Base-by-base conservation (phyloP, 2,888 invertebrate species). In the Plagodis dolabraria region DNA sequence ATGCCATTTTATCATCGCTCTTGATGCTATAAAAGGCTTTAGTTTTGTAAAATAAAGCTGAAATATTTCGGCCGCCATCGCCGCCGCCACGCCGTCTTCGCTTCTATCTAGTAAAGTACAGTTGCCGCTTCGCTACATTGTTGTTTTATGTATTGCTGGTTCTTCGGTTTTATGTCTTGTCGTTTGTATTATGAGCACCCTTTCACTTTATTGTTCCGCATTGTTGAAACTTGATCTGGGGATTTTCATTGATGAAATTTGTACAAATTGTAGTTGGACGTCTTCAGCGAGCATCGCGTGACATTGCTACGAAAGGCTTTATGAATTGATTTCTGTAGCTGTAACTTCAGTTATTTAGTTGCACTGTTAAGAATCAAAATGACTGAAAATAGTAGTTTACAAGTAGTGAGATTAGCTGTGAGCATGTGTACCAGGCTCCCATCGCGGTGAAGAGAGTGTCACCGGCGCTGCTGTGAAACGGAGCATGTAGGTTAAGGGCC, bases 401-500 rank as follows among this genome's bases (percentile, higher is more conserved):
- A 22, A 22, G 22, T 65, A 67, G 71, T 80, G 75, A 82, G 82
- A 87, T 86, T 87, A 85, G 84, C 80, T 71, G 75, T 76, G 72
- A 75, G 76, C 64, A 68, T 80, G 69, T 80, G 74, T 84, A 83
- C 82, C 80, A 83, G 84, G 85, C 79, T 79, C 73, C 76, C 84
- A 85, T 85, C 77, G 82, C 72, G 63, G 76, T 72, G 73, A 85
- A 84, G 63, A 56, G 77, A 87, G 87, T 85, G 88, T 85, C 83
- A 80, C 82, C 76, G 78, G 79, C 76, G 80, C 75, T 79, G 84
- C 83, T 85, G 86, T 86, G 91, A 88, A 89, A 88, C 91, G 87
- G 87, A 90, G 90, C 89, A 92, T 92, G 84, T 92, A 88, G 92
- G 92, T 92, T 91, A 91, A 92, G 92, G 68, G 87, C 80, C 75